Evolutionary conservation across 2,888 invertebrate genomes (phyloP), one percentile per base, ranked within the genome.

Genomic region (Eupithecia dodoneata): DNA sequence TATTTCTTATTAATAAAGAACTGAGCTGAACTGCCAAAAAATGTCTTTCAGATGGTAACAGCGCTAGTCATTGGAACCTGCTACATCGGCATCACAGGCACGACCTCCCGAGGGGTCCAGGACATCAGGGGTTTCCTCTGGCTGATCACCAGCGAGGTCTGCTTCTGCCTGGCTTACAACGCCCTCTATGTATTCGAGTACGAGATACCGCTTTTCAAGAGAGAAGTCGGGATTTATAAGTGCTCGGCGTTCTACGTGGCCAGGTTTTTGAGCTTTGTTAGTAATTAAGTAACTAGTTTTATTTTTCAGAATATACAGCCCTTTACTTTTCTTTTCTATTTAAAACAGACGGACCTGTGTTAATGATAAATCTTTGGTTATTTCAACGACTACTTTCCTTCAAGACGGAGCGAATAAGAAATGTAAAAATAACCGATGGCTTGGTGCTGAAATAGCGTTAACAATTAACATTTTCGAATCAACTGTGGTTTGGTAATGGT

Each of bases 61-160:
- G 87, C 94, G 2, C 74, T 93, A n/a, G 89, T 95, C 42, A 87
- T 96, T 30, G 89, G 87, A 2, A 87, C 91, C 0, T 94, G 94
- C 76, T 96, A 93, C 85, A 82, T 88, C 0, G 95, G 94, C 0
- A 90, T 91, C 41, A 86, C 92, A 2, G 93, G 95, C 0, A 89
- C 88, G 1, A 95, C 92, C 0, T 96, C 96, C 81, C 86, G 87
- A 0, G 96, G 96, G 0, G 88, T 95, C 2, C 95, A 95, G 81
- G 92, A 94, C 79, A 83, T 94, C 4, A 86, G 93, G 18, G 96
- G 96, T 0, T 90, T 94, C 59, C 89, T 96, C 10, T 96, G 96
- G 93, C 85, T 96, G 65, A 85, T 95, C 75, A 93, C 91, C 74
- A 93, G 95, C n/a, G 96, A 96, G 79, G 89, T 95, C 0, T 90